Conservation (phyloP, 1,140 invertebrate genomes). For the Cylas formicarius region DNA sequence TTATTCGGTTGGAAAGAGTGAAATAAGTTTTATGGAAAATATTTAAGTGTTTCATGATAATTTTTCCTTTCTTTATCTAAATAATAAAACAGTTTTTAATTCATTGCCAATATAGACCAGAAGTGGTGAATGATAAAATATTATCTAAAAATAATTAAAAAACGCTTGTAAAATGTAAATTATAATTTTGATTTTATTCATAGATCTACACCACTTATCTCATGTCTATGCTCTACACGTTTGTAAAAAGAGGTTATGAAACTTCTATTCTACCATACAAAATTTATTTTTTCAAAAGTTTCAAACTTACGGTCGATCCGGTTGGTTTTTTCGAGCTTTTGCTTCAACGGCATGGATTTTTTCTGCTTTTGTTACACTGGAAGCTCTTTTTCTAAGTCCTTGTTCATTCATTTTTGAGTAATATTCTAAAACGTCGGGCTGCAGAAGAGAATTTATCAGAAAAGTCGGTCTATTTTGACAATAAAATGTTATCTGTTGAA, state of each 20-base stretch:
- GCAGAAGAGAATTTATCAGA: too few species aligned
- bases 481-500: too few species aligned
- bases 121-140: too few species aligned
- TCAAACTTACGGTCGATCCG: conserved; percentile 77
- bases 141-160: not conserved
- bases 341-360: conserved; percentile 75
- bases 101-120: too few species aligned
- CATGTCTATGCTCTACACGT: not conserved
- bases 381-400: conserved; percentile 54
- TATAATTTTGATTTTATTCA: not conserved
- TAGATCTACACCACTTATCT: not conserved
- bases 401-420: conserved; percentile 32
- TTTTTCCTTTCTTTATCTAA: too few species aligned
- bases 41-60: too few species aligned
- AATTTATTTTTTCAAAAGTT: not conserved
- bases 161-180: not conserved
- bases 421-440: not conserved
- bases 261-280: conserved; percentile 1
- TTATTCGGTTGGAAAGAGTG: too few species aligned
- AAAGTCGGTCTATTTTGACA: too few species aligned
- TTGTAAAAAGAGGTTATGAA: not conserved
- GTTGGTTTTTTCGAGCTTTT: conserved; percentile 69
- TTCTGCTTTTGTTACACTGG: conserved; percentile 80
- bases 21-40: too few species aligned
- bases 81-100: too few species aligned